These are phyloP conservation scores for Macaria notata DNA, from an alignment of 2,888 invertebrate genomes.

Conservation along the genomic window DNA sequence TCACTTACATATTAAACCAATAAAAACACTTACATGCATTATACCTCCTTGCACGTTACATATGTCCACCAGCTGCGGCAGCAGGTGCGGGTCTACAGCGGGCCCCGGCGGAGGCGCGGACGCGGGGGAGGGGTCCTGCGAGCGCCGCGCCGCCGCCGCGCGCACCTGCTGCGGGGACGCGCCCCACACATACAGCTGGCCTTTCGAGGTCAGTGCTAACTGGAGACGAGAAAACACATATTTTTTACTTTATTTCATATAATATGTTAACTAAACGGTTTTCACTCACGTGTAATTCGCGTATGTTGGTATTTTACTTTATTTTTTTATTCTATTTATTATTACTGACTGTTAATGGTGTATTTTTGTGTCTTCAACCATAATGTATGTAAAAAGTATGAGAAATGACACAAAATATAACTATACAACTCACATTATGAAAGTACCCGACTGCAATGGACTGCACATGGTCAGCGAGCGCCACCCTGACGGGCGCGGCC, in stretches of 20 bases:
- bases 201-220: slow-evolving; percentile 78
- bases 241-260: no score
- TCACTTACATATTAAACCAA: no score
- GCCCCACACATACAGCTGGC: slow-evolving; percentile 82
- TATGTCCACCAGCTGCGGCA: slow-evolving; percentile 84
- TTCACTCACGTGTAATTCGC: no score
- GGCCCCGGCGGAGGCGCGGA: slow-evolving; percentile 16
- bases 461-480: slow-evolving; percentile 57
- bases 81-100: slow-evolving; percentile 63
- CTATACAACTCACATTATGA: slow-evolving; percentile 78
- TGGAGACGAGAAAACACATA: slow-evolving; percentile 35
- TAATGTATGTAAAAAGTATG: no score
- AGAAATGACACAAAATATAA: no score
- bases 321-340: no score
- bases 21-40: slow-evolving; percentile 73
- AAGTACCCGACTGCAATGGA: slow-evolving; percentile 84
- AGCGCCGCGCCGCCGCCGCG: slow-evolving; percentile 75
- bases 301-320: no score
- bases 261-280: no score
- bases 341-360: no score
- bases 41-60: slow-evolving; percentile 84
- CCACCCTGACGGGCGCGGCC: slow-evolving; percentile 81
- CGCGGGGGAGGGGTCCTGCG: slow-evolving; percentile 20
- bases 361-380: no score
- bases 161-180: slow-evolving; percentile 84